These are phyloP conservation scores for Eupithecia exiguata DNA, from an alignment of 2,888 invertebrate genomes.

Conservation along the genomic window DNA sequence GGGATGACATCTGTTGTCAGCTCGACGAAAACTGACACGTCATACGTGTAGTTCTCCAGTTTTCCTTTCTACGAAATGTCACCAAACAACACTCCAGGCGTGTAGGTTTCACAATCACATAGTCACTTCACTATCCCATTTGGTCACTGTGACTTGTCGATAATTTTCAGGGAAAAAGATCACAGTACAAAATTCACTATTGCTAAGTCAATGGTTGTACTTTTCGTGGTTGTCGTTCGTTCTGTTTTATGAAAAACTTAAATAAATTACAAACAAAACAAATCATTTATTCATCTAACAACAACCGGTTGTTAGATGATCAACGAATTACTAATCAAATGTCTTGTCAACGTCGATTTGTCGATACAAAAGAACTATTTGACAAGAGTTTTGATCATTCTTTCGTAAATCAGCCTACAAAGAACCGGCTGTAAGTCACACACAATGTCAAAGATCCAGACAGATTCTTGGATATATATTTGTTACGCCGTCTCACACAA, in stretches of 20 bases:
- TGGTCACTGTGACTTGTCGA: slow-evolving; percentile 22
- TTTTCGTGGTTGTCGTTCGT: slow-evolving; percentile 16
- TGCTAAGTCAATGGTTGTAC: not conserved
- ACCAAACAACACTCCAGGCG: slow-evolving; percentile 51
- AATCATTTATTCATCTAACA: not conserved
- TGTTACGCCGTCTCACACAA: slow-evolving; percentile 27
- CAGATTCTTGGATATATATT: not conserved
- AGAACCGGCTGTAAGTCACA: not conserved
- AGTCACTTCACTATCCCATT: slow-evolving; percentile 36
- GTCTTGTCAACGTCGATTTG: not conserved
- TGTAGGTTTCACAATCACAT: slow-evolving; percentile 55
- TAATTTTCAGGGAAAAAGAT: slow-evolving; percentile 21
- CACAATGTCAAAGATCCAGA: not conserved
- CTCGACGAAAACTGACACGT: slow-evolving; percentile 82
- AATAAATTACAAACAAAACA: not conserved
- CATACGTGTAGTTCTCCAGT: slow-evolving; percentile 83
- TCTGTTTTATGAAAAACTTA: not conserved
- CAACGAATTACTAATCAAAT: not conserved
- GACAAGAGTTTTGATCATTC: not conserved
- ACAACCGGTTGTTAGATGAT: not conserved
- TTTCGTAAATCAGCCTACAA: not conserved
- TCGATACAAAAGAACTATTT: not conserved
- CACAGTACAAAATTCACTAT: slow-evolving; percentile 14
- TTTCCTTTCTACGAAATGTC: slow-evolving; percentile 57
- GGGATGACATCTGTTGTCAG: slow-evolving; percentile 83